phyloP scores from a whole-genome alignment of 2,113 vertebrate genomes.

The Heterotilapia buettikoferi region DNA sequence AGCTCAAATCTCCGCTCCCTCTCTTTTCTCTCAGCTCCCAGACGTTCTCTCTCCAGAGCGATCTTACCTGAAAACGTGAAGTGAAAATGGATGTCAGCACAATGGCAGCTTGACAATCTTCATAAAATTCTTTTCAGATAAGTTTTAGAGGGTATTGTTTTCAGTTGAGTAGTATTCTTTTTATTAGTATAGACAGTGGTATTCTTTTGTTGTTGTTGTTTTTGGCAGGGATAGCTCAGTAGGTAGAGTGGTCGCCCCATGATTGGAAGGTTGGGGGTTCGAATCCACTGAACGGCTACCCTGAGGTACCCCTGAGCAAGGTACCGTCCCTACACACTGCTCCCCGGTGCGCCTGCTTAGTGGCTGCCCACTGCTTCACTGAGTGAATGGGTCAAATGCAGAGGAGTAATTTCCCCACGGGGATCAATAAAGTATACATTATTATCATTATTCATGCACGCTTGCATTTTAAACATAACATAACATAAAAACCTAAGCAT shows the following conservation, averaged over 20 bases:
- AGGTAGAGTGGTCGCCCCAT: not conserved
- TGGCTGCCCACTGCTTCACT: not conserved
- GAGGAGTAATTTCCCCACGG: not conserved
- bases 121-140: not conserved
- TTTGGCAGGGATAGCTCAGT: not conserved
- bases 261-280: not conserved
- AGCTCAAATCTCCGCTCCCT: constrained; percentile 72
- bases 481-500: not conserved
- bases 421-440: not conserved
- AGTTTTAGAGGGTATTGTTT: not conserved
- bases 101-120: not conserved
- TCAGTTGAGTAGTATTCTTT: not conserved
- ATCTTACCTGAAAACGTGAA: constrained; percentile 58
- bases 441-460: not conserved
- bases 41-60: constrained; percentile 70
- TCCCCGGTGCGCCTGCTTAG: not conserved
- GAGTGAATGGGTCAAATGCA: not conserved
- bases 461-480: not conserved
- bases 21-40: constrained; percentile 71
- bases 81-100: not conserved
- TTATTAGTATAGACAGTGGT: not conserved
- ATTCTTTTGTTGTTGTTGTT: accelerated
- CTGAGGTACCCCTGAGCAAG: not conserved
- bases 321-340: not conserved
- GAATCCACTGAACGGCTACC: not conserved